Evolutionary conservation across 2,888 invertebrate genomes (phyloP).

Genomic region (Platypus cylindrus): DNA sequence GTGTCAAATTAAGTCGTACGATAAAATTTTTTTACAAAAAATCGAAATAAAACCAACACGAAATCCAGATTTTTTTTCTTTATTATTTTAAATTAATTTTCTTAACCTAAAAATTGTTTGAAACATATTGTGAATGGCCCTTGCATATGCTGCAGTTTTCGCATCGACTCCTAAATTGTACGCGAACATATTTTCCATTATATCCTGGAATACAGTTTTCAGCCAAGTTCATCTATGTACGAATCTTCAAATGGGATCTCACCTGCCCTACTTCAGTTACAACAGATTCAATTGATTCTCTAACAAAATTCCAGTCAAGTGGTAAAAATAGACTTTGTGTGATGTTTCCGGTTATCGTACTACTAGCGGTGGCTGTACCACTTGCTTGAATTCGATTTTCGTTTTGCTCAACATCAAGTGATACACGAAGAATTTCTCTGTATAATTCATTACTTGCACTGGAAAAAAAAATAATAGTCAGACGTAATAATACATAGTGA

Average conservation of each 20-base stretch:
- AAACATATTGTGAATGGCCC: conserved; percentile 25
- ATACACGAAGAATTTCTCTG: too few species aligned
- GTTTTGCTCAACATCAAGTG: too few species aligned
- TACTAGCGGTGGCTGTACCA: too few species aligned
- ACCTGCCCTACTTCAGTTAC: conserved; percentile 10
- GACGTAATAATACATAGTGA: background rate
- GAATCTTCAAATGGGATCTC: too few species aligned
- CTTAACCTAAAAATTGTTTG: conserved; percentile 12
- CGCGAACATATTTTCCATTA: conserved; percentile 20
- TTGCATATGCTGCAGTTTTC: conserved; percentile 27
- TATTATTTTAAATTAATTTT: conserved; percentile 1
- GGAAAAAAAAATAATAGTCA: conserved; percentile 5
- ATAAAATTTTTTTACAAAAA: too few species aligned
- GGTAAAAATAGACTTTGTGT: too few species aligned
- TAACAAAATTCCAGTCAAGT: conserved; percentile 5
- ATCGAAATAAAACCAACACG: too few species aligned
- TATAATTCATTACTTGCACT: too few species aligned
- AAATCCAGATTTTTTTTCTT: background rate
- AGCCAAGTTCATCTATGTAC: too few species aligned
- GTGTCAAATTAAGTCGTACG: too few species aligned
- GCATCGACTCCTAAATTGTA: conserved; percentile 25
- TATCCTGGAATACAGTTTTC: conserved; percentile 28
- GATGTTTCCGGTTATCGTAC: too few species aligned
- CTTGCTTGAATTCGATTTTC: too few species aligned
- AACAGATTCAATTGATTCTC: conserved; percentile 8